Conservation (phyloP, 1,140 invertebrate species). For the Atta texana region DNA sequence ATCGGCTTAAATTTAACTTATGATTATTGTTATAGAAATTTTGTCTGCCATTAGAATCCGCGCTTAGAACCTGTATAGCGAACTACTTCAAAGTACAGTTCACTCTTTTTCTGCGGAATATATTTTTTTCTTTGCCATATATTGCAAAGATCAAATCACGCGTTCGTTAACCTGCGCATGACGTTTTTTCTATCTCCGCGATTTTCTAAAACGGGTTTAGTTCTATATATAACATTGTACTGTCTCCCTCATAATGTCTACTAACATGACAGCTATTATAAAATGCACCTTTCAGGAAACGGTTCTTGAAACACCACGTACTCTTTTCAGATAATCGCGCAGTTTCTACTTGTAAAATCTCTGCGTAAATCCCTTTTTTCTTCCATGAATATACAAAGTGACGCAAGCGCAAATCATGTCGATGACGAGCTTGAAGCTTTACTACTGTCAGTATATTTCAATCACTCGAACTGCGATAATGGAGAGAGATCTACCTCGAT, state of each 20-base stretch:
- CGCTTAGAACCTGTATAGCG: not conserved
- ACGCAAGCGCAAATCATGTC: slow-evolving; percentile 32
- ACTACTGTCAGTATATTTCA: slow-evolving; percentile 16
- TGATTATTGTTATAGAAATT: no score
- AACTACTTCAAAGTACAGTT: not conserved
- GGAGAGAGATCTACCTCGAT: not conserved
- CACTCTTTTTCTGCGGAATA: not conserved
- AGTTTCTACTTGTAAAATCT: not conserved
- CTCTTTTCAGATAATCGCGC: not conserved
- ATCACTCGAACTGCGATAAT: not conserved
- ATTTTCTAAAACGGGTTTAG: not conserved
- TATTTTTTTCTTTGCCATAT: not conserved
- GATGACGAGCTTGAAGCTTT: not conserved
- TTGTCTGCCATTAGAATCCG: no score
- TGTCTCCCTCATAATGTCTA: not conserved
- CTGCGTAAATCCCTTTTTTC: not conserved
- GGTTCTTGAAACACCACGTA: not conserved
- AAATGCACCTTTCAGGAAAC: slow-evolving; percentile 23
- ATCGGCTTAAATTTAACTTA: no score
- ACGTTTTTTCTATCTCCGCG: not conserved
- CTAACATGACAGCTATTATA: slow-evolving; percentile 36
- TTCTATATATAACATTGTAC: not conserved
- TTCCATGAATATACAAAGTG: not conserved
- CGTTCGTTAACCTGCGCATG: not conserved
- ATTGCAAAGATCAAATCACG: not conserved